A percentile compares a stretch with the other conserved stretches of the same genome.
Evolutionary conservation across 2,797 vertebrate genomes (phyloP).

Genomic region (Oreonectes daqikongensis): DNA sequence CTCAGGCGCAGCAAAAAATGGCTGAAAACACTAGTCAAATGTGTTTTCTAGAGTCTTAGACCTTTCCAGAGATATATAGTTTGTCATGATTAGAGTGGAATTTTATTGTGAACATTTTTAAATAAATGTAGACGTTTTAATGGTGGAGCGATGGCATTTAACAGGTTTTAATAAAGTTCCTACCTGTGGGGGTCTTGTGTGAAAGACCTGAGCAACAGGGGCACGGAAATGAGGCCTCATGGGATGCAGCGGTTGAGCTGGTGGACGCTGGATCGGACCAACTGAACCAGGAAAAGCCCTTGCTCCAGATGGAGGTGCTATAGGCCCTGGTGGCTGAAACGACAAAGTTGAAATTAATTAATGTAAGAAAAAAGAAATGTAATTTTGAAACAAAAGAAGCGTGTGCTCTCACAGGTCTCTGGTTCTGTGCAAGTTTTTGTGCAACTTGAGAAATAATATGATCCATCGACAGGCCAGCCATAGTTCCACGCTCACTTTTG

Average conservation of each 20-base stretch:
- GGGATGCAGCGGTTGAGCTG: conserved; percentile 70
- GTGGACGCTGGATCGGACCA: conserved; percentile 65
- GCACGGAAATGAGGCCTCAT: conserved; percentile 71
- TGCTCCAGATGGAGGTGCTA: conserved; percentile 64
- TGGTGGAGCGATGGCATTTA: too few species aligned
- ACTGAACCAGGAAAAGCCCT: conserved; percentile 31
- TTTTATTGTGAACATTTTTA: too few species aligned
- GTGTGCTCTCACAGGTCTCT: conserved; percentile 49
- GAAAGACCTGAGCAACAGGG: conserved; percentile 70
- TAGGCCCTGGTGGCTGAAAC: conserved; percentile 74
- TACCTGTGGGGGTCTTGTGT: conserved; percentile 75
- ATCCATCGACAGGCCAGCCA: conserved; percentile 89
- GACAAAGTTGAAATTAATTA: conserved; percentile 32
- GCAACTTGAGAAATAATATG: conserved; percentile 85
- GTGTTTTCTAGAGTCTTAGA: too few species aligned
- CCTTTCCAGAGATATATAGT: too few species aligned
- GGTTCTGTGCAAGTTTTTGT: conserved; percentile 70
- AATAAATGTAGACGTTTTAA: too few species aligned
- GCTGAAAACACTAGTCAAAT: too few species aligned
- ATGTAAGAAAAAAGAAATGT: neutral
- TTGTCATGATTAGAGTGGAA: too few species aligned
- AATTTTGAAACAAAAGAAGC: neutral
- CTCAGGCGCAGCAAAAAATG: too few species aligned
- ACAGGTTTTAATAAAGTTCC: conserved; percentile 26
- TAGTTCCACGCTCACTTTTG: conserved; percentile 87